phyloP scores from a whole-genome alignment of 2,113 vertebrate species.

The Entosphenus tridentatus region DNA sequence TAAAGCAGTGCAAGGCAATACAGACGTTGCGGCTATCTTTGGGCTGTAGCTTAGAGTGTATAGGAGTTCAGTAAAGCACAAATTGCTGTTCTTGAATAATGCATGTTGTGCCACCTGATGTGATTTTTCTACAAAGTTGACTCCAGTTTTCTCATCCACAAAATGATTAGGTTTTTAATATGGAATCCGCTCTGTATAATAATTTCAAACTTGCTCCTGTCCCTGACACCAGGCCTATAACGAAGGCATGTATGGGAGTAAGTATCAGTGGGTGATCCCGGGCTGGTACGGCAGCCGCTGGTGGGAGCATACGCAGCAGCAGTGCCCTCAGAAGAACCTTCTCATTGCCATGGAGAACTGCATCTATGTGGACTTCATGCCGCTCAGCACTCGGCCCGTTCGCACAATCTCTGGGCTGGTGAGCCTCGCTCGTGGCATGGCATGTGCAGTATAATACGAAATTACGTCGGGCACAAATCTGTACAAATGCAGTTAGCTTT shows the following conservation, averaged over 20 bases:
- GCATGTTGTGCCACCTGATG: not conserved
- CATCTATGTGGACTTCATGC: constrained; percentile 92
- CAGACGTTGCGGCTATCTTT: no score
- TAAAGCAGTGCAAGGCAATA: not conserved
- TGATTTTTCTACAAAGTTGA: no score
- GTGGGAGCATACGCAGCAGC: constrained; percentile 77
- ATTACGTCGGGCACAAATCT: no score
- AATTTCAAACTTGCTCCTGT: not conserved
- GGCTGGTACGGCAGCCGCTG: constrained; percentile 92
- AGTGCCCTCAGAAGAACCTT: constrained; percentile 64
- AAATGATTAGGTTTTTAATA: not conserved
- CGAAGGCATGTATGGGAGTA: constrained; percentile 86
- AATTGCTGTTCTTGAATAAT: not conserved
- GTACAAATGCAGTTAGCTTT: no score
- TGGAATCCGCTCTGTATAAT: not conserved
- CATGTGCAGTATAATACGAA: not conserved
- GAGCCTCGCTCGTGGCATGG: constrained; percentile 15
- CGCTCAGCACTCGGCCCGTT: constrained; percentile 63
- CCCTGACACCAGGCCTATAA: constrained; percentile 42
- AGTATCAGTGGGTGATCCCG: constrained; percentile 98
- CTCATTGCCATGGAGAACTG: constrained; percentile 90
- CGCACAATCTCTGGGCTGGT: constrained; percentile 92
- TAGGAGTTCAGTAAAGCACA: not conserved
- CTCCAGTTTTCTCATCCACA: not conserved
- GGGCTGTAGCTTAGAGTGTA: not conserved